Conservation (phyloP, 2,113 vertebrate species). For the Centrocercus urophasianus region DNA sequence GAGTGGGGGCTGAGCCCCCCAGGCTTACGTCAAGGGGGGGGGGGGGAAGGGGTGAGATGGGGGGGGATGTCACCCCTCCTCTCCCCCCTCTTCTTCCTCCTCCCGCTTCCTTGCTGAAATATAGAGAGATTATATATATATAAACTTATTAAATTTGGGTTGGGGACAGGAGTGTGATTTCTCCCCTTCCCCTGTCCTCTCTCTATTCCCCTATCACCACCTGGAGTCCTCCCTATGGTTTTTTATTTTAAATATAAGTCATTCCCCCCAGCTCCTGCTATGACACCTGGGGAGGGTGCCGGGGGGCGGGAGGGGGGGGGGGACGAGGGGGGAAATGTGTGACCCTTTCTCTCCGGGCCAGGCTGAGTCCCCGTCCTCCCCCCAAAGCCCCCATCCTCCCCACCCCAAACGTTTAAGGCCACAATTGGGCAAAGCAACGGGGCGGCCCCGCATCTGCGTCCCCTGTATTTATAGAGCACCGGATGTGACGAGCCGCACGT, state of each 20-base stretch:
- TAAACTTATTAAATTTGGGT: slow-evolving; percentile 79
- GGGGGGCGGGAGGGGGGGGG: not conserved
- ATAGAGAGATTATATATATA: slow-evolving; percentile 82
- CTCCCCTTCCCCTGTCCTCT: slow-evolving; percentile 56
- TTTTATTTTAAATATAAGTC: slow-evolving; percentile 64
- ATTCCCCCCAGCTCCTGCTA: slow-evolving; percentile 32
- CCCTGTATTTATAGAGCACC: slow-evolving; percentile 87
- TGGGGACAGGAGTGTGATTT: slow-evolving; percentile 72
- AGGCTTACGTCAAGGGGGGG: slow-evolving; percentile 46
- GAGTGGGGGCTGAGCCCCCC: slow-evolving; percentile 21
- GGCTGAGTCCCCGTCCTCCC: not conserved
- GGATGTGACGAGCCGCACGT: slow-evolving; percentile 84
- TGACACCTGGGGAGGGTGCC: not conserved
- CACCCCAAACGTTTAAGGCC: slow-evolving; percentile 48
- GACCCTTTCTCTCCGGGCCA: slow-evolving; percentile 31
- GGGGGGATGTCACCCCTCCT: slow-evolving; percentile 55
- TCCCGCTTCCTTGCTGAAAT: slow-evolving; percentile 72
- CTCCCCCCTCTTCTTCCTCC: slow-evolving; percentile 33
- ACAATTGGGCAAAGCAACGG: slow-evolving; percentile 49
- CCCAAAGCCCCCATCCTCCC: not conserved
- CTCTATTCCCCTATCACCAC: slow-evolving; percentile 40
- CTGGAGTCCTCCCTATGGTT: not conserved
- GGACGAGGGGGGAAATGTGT: not conserved
- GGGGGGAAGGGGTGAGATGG: slow-evolving; percentile 38
- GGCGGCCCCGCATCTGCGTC: slow-evolving; percentile 72